These are phyloP conservation scores for Lethenteron reissneri DNA, from an alignment of 2,113 vertebrate species.

Conservation along the genomic window DNA sequence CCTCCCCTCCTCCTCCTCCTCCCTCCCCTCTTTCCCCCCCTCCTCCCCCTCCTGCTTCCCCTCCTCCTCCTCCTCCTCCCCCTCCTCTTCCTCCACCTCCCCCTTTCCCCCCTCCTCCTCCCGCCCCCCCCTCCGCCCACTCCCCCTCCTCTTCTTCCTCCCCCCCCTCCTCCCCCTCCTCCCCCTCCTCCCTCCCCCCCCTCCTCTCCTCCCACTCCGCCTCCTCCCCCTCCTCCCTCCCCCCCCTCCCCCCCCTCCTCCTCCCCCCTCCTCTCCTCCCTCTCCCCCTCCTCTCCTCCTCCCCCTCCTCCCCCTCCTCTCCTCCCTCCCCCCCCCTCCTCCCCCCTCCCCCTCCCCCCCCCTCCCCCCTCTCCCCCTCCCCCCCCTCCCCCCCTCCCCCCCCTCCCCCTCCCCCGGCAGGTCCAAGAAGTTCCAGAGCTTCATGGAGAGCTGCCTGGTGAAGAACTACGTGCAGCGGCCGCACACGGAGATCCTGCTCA, in stretches of 20 bases:
- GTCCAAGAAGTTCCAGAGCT: slow-evolving; percentile 64
- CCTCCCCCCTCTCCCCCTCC: no score
- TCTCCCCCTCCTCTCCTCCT: neutral
- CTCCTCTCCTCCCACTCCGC: neutral
- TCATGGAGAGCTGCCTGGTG: neutral
- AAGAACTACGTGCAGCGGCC: neutral
- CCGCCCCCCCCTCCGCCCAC: neutral
- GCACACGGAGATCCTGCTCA: neutral
- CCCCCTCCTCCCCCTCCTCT: neutral
- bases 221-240: neutral
- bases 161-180: neutral
- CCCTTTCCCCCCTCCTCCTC: no score
- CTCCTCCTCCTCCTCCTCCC: no score
- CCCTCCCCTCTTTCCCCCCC: neutral
- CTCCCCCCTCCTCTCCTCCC: slow-evolving; percentile 3
- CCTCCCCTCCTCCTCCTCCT: no score
- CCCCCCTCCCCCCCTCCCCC: neutral
- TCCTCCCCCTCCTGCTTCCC: neutral
- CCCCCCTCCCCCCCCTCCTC: neutral
- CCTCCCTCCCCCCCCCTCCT: neutral
- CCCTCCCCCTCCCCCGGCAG: slow-evolving; percentile 19
- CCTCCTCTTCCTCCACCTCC: no score
- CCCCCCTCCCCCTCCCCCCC: neutral
- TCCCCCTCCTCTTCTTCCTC: neutral
- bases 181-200: neutral